Conservation (phyloP, 2,797 vertebrate genomes). For the Lutjanus argentimaculatus region DNA sequence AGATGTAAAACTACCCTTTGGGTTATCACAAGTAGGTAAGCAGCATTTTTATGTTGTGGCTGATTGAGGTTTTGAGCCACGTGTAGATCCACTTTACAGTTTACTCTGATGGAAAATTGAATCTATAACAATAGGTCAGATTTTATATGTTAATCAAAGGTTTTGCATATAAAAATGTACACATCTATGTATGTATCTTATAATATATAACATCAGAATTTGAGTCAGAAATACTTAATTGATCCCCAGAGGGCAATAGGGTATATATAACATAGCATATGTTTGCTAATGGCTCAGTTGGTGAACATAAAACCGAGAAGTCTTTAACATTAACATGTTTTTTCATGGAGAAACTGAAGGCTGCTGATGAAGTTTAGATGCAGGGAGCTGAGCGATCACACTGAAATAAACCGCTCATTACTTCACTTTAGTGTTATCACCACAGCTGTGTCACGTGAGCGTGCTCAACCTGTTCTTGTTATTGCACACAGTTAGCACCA, state of each 20-base stretch:
- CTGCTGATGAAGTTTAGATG: background rate
- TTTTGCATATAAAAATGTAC: background rate
- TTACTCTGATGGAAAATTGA: background rate
- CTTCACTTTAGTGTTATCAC: constrained; percentile 26
- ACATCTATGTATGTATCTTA: background rate
- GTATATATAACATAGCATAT: background rate
- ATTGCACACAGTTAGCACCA: constrained; percentile 20
- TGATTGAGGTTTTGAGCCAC: too few species aligned
- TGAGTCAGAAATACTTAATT: too few species aligned
- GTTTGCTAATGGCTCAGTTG: background rate
- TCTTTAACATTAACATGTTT: constrained; percentile 4
- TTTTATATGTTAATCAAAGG: background rate
- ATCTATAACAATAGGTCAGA: background rate
- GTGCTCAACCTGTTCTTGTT: constrained; percentile 15
- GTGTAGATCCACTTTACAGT: too few species aligned
- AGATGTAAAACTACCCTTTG: background rate
- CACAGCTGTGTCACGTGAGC: constrained; percentile 30
- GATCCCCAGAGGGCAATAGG: too few species aligned
- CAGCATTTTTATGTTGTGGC: background rate
- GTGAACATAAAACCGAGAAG: background rate
- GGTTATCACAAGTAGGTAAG: background rate
- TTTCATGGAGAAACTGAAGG: background rate
- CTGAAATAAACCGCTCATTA: constrained; percentile 30
- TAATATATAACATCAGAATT: background rate
- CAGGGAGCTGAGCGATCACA: constrained; percentile 8